phyloP scores from a whole-genome alignment of 2,113 vertebrate genomes.

The Acinonyx jubatus region DNA sequence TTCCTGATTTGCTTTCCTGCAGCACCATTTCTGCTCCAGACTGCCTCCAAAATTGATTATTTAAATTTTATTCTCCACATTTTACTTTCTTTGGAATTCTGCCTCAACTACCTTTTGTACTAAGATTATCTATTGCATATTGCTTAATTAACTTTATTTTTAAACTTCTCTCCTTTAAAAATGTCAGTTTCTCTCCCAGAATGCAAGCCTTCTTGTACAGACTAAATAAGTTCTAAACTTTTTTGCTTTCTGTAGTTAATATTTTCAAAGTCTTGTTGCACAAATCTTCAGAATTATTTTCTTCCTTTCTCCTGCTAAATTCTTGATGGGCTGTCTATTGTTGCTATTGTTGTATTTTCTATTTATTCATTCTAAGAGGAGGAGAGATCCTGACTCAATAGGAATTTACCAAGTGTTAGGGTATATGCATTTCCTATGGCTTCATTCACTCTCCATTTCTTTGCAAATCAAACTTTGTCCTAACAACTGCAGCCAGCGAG shows the following conservation, averaged over 20 bases:
- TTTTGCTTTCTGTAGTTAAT: not conserved
- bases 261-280: not conserved
- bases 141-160: not conserved
- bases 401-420: not conserved
- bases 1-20: not conserved
- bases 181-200: not conserved
- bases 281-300: not conserved
- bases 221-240: not conserved
- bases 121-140: not conserved
- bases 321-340: not conserved
- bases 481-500: not conserved
- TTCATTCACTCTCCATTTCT: slow-evolving; percentile 38
- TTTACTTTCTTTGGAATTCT: not conserved
- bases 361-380: not conserved
- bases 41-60: not conserved
- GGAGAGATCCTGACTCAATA: not conserved
- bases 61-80: not conserved
- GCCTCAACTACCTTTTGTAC: not conserved
- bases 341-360: not conserved
- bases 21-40: not conserved
- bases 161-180: not conserved
- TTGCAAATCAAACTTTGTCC: slow-evolving; percentile 33
- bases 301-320: not conserved
- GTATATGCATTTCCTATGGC: not conserved
- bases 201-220: not conserved